Evolutionary conservation across 2,113 vertebrate species (phyloP).

Genomic region (Alosa alosa): DNA sequence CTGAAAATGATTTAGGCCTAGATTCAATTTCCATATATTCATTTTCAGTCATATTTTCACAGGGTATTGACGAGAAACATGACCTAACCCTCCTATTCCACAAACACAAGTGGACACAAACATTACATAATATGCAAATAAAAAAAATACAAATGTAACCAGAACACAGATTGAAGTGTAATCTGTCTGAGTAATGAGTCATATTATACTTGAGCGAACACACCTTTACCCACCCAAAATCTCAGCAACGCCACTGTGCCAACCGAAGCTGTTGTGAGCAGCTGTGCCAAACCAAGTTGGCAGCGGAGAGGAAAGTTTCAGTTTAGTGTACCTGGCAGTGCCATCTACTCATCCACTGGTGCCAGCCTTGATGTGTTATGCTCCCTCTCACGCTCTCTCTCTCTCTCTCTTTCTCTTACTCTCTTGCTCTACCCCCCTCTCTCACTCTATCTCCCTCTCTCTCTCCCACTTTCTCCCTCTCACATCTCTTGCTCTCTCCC

Average conservation of each 20-base stretch:
- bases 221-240: not conserved
- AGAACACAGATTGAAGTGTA: not conserved
- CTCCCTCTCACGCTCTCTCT: not conserved
- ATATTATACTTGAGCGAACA: not conserved
- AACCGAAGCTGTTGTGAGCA: not conserved
- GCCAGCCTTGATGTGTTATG: not conserved
- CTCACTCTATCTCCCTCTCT: not conserved
- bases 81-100: too few species aligned
- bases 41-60: too few species aligned
- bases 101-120: not conserved
- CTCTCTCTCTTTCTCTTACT: not conserved
- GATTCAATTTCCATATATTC: too few species aligned
- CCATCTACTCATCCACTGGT: not conserved
- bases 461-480: slow-evolving; percentile 14
- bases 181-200: slow-evolving; percentile 1
- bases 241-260: not conserved
- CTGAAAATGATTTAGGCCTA: too few species aligned
- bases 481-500: not conserved
- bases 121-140: not conserved
- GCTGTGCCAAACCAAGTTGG: not conserved
- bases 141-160: not conserved
- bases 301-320: not conserved
- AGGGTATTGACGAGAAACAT: too few species aligned
- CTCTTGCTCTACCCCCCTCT: not conserved
- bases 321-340: not conserved